Conservation (phyloP, 2,797 vertebrate genomes). For the Meda fulgida region DNA sequence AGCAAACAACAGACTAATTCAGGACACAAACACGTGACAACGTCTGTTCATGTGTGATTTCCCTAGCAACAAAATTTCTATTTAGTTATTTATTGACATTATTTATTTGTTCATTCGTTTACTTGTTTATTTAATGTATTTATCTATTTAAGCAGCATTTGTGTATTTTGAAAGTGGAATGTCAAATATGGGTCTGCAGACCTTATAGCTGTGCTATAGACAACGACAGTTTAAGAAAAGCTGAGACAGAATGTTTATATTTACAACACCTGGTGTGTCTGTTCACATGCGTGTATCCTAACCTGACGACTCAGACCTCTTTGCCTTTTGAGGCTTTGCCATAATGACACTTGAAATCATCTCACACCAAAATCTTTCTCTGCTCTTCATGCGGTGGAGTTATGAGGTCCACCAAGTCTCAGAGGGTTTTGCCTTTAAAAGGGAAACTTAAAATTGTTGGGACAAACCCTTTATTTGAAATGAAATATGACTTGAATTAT, state of each 20-base stretch:
- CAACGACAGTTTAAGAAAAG: slow-evolving; percentile 35
- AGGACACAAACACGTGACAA: slow-evolving; percentile 60
- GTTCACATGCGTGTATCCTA: slow-evolving; percentile 32
- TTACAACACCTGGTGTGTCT: slow-evolving; percentile 37
- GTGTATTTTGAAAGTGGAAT: slow-evolving; percentile 54
- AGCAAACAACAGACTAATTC: slow-evolving; percentile 66
- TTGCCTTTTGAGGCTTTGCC: slow-evolving; percentile 46
- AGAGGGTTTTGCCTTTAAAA: slow-evolving; percentile 70
- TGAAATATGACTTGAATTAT: slow-evolving; percentile 81
- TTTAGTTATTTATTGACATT: slow-evolving; percentile 45
- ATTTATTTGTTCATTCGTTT: slow-evolving; percentile 65
- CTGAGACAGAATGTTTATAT: slow-evolving; percentile 46
- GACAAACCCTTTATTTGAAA: slow-evolving; percentile 67
- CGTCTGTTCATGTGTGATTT: slow-evolving; percentile 44
- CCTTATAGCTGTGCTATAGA: slow-evolving; percentile 37
- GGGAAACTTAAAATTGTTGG: slow-evolving; percentile 63
- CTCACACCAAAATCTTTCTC: slow-evolving; percentile 16
- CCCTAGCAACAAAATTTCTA: slow-evolving; percentile 31
- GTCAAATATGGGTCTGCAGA: slow-evolving; percentile 34
- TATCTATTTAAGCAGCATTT: slow-evolving; percentile 53
- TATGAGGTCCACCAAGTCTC: slow-evolving; percentile 41
- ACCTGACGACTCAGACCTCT: slow-evolving; percentile 22
- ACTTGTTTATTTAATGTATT: slow-evolving; percentile 61
- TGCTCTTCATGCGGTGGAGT: slow-evolving; percentile 29
- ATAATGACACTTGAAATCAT: slow-evolving; percentile 43